Percentiles rank a stretch among this genome's conserved stretches.
These are phyloP conservation scores for Chloromyia formosa DNA, from an alignment of 2,888 invertebrate species.

Conservation along the genomic window DNA sequence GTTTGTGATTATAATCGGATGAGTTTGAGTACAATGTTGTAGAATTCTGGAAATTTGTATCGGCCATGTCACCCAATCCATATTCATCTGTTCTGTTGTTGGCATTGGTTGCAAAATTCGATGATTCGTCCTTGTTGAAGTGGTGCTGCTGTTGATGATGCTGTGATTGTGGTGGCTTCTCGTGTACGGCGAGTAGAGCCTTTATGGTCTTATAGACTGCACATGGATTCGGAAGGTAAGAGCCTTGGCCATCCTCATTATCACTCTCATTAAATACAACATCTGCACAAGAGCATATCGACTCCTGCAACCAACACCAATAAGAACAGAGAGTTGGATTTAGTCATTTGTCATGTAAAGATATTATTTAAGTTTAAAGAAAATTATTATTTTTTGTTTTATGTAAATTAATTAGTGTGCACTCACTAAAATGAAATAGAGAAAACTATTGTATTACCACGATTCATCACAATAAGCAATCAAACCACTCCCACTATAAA, in stretches of 20 bases:
- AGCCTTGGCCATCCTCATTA: slow-evolving; percentile 57
- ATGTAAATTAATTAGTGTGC: neutral
- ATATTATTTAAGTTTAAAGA: neutral
- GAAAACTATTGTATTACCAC: neutral
- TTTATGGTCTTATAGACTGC: slow-evolving; percentile 61
- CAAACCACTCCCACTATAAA: too few species aligned
- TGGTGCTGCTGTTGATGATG: slow-evolving; percentile 64
- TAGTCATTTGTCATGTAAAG: slow-evolving; percentile 3
- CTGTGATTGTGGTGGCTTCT: slow-evolving; percentile 65
- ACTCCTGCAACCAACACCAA: slow-evolving; percentile 73
- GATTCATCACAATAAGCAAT: too few species aligned
- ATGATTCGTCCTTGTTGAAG: slow-evolving; percentile 65
- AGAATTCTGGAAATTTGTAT: neutral
- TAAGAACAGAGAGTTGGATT: slow-evolving; percentile 59
- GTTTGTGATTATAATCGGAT: neutral
- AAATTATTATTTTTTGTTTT: neutral
- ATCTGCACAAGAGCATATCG: slow-evolving; percentile 73
- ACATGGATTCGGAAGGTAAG: slow-evolving; percentile 58
- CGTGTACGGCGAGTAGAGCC: slow-evolving; percentile 60
- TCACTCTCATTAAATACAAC: slow-evolving; percentile 63
- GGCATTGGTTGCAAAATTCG: slow-evolving; percentile 54
- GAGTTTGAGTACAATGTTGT: neutral
- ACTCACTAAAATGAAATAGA: neutral
- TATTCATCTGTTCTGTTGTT: slow-evolving; percentile 44
- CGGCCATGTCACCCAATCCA: slow-evolving; percentile 25